Evolutionary conservation across 37 sponge, comb jelly and placozoan genomes (phyloP), one percentile per base, ranked within the genome.

Genomic region (Corticium candelabrum): DNA sequence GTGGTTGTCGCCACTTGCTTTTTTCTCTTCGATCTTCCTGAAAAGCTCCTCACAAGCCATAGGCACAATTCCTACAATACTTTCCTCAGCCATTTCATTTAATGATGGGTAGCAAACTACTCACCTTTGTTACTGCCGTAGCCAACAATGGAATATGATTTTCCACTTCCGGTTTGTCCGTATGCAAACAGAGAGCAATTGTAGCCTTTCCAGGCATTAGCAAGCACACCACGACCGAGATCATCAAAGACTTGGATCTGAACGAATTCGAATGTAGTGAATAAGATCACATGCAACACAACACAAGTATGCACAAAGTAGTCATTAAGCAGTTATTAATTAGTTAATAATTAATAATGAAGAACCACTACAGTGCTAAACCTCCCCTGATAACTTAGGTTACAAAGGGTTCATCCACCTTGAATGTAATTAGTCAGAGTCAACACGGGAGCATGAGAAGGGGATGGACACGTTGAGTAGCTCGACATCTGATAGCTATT

Each of bases 141-240:
- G 27, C 90, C 90, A 2, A 86, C 85, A 77, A 90, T 90, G 1
- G 87, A 86, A 77, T 86, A 90, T 0, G 87, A 86, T 74, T 90
- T 90, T 35, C 90, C 90, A 5, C 82, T 40, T 32, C 90, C 90
- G 2, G 90, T 90, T 57, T 90, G 90, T 3, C 90, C 90, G 62
- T 90, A 90, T 68, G 90, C 90, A 69, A 90, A 90, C 37, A 90
- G 75, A 2, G 90, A 84, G 74, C 87, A 86, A 41, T 90, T 90
- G 82, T 90, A 90, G 1, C 90, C 90, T 33, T 86, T 72, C 87
- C 87, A 86, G 30, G 90, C 90, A 69, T 90, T 90, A 1, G 70
- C 84, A 57, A 90, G 75, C 72, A 90, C 87, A 43, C 87, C 85
- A 41, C 81, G 41, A 72, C 90, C 90, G n/a, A 90, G 75, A 39